Evolutionary conservation across 2,888 invertebrate species (phyloP), one percentile per base, ranked within the genome.

Genomic region (Endotricha flammealis): DNA sequence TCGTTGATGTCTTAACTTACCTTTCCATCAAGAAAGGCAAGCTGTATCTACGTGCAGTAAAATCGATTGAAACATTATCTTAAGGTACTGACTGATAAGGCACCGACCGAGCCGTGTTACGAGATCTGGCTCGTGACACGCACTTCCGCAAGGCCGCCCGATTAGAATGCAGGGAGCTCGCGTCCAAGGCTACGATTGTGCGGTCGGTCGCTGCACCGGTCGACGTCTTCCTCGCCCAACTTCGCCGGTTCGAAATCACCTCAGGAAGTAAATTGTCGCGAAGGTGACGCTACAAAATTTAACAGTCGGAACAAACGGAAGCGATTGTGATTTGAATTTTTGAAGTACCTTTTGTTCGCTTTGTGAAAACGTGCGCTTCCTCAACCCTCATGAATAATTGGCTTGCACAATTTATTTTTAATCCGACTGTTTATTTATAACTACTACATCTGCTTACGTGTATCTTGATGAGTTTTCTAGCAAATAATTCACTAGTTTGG

Each of bases 131-230:
- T 56, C 52, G 61, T 64, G 59, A 64, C 81, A 82, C 81, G 76
- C 80, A 71, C 80, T 85, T 85, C 82, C 81, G 83, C 82, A 83
- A 86, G 85, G 85, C 80, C 85, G 77, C 60, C 55, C 59, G 77
- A 80, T 86, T 86, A 86, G 77, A 82, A 86, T 85, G 80, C 85
- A 83, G 72, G 72, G 78, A 75, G 82, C 85, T 80, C 77, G 79
- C 80, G 74, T 68, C 79, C 85, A 85, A 85, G 85, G 85, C 82
- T 81, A 70, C 64, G 62, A 53, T 59, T 54, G 69, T 60, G 64
- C 72, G 76, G 68, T 66, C 83, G 82, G 82, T 83, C 82, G 83
- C 64, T 83, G 83, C 83, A 80, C 85, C 72, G 74, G 50, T 57
- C 64, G 53, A 52, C 49, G 74, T 77, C 78, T 82, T 82, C 82